Evolutionary conservation across 2,113 vertebrate species (phyloP).

Genomic region (Gulo gulo): DNA sequence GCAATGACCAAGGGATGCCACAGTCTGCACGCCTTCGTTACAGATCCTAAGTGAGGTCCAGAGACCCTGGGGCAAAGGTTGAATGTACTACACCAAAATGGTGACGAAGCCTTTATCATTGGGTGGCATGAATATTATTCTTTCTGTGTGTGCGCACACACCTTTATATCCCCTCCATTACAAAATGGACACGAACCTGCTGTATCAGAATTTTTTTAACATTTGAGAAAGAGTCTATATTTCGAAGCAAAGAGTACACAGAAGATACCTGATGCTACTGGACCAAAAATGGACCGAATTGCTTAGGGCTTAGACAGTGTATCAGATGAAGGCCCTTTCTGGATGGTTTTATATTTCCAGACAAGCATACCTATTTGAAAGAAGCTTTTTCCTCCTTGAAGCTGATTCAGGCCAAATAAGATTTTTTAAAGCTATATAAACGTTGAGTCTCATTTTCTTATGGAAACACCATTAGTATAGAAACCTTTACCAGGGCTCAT

Average conservation of each 20-base stretch:
- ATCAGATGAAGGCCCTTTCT: background rate
- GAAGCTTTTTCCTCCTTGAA: conserved; percentile 33
- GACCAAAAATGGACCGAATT: background rate
- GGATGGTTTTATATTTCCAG: background rate
- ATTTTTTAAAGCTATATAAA: conserved; percentile 7
- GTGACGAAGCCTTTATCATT: background rate
- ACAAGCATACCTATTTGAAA: background rate
- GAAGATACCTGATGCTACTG: background rate
- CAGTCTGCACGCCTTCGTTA: background rate
- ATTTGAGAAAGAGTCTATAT: background rate
- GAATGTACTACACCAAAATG: background rate
- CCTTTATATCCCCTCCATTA: background rate
- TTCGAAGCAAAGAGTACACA: background rate
- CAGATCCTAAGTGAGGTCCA: background rate
- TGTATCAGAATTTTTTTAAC: background rate
- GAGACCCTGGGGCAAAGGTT: background rate
- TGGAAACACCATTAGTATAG: background rate
- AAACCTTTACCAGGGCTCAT: background rate
- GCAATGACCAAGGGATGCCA: background rate
- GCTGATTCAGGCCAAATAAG: background rate
- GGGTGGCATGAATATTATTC: background rate
- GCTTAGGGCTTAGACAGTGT: background rate
- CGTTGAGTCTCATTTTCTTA: conserved; percentile 35
- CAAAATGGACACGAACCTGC: background rate
- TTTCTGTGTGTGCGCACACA: background rate